Evolutionary conservation across 2,113 vertebrate species (phyloP).

Genomic region (Cynoglossus semilaevis): DNA sequence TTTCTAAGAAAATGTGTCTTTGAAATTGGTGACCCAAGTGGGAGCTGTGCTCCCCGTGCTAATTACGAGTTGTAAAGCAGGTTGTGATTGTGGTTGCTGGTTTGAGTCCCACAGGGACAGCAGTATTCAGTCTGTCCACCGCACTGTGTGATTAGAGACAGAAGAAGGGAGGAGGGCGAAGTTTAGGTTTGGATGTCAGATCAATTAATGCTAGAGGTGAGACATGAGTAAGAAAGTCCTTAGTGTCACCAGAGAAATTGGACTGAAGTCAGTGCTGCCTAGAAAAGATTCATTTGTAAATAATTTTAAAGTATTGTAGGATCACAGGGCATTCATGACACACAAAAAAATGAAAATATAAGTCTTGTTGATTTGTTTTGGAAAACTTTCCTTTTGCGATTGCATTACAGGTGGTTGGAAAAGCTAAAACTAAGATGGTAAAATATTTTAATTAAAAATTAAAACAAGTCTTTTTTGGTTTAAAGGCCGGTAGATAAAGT

Average conservation of each 20-base stretch:
- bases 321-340: too few relatives aligned
- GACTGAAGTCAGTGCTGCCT: neutral
- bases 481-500: too few relatives aligned
- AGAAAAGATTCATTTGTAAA: too few relatives aligned
- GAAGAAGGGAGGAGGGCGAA: slow-evolving; percentile 25
- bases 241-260: neutral
- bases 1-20: slow-evolving; percentile 5
- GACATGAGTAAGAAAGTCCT: slow-evolving; percentile 2
- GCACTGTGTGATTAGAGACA: slow-evolving; percentile 67
- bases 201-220: slow-evolving; percentile 45
- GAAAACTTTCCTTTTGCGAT: too few relatives aligned
- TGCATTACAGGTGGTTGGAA: too few relatives aligned
- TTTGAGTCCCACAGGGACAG: slow-evolving; percentile 68
- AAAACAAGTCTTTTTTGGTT: too few relatives aligned
- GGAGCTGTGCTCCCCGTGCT: slow-evolving; percentile 54
- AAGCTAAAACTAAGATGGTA: too few relatives aligned
- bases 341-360: too few relatives aligned
- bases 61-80: slow-evolving; percentile 69
- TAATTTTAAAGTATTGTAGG: too few relatives aligned
- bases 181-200: slow-evolving; percentile 49
- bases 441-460: too few relatives aligned
- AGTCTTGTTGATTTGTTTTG: too few relatives aligned
- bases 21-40: slow-evolving; percentile 37
- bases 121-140: slow-evolving; percentile 60
- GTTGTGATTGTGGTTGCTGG: slow-evolving; percentile 64